Base-by-base conservation (phyloP, 2,888 invertebrate species). In the Augochlorella aurata region DNA sequence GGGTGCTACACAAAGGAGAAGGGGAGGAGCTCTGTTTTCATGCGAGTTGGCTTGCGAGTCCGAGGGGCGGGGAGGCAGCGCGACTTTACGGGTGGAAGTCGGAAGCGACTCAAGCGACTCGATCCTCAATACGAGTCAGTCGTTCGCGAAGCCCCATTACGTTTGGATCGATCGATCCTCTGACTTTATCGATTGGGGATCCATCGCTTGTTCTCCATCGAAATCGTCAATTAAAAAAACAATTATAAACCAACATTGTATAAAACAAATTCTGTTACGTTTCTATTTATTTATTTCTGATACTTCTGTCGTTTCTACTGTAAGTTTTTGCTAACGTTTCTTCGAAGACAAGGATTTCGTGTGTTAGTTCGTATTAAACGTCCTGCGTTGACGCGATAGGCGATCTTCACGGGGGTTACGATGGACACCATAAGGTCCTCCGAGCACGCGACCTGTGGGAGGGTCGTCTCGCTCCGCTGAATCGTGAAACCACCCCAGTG, bases 81-180 rank as follows among this genome's bases (percentile, higher is more conserved):
- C 84, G 81, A 89, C 89, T 87, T 65, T 85, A 78, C 77, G 87
- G 85, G 89, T 85, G 84, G 88, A 92, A 92, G 91, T 92, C 92
- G 92, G 87, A 24, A 16, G 24, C 58, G 24, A 24, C 38, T 38
- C 38, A 90, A 90, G 90, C 88, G 79, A 82, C 87, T 68, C 81
- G 83, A 81, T 83, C 70, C 81, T 68, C 81, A 82, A 81, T 83
- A 68, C 81, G 79, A 87, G 88, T 85, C 91, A 90, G 90, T 91
- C 87, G 88, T 68, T 70, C 81, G 82, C 79, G 75, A 69, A 50
- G 69, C 83, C 79, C 68, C 83, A 80, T 78, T 79, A 77, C 81
- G 86, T 75, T 74, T 74, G 44, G 84, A 73, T 85, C 88, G 71
- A 85, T 86, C 79, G 66, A 74, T 72, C 18, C 50, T 29, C 29